Conservation (phyloP, 1,140 invertebrate species). For the Conus betulinus region DNA sequence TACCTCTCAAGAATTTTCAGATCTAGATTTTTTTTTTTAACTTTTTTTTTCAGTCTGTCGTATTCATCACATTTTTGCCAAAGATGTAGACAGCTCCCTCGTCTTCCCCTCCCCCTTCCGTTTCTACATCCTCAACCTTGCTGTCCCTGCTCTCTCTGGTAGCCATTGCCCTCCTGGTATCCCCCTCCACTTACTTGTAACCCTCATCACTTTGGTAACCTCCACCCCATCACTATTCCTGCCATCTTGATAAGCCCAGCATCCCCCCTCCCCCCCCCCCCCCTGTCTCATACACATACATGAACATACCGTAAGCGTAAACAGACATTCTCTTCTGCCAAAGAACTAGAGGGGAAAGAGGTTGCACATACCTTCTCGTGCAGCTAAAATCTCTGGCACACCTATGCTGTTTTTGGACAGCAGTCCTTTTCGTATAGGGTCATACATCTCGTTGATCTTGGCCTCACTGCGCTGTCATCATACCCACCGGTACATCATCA, state of each 20-base stretch:
- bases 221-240: neutral
- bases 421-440: constrained; percentile 82
- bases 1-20: too few relatives aligned
- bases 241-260: neutral
- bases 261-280: too few relatives aligned
- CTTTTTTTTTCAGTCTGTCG: too few relatives aligned
- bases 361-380: constrained; percentile 79
- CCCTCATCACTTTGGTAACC: neutral
- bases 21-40: too few relatives aligned
- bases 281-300: neutral
- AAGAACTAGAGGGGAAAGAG: neutral
- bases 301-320: constrained; percentile 7
- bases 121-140: neutral
- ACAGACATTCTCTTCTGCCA: neutral
- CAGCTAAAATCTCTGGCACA: constrained; percentile 86
- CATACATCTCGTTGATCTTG: constrained; percentile 83
- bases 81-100: neutral
- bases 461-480: constrained; percentile 81
- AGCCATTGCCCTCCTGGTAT: neutral
- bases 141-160: neutral
- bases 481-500: too few relatives aligned
- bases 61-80: neutral
- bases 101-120: too few relatives aligned
- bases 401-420: constrained; percentile 81
- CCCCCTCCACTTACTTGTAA: neutral